Evolutionary conservation across 64 coral and sea anemone species (phyloP).

Genomic region (Montipora cactus): DNA sequence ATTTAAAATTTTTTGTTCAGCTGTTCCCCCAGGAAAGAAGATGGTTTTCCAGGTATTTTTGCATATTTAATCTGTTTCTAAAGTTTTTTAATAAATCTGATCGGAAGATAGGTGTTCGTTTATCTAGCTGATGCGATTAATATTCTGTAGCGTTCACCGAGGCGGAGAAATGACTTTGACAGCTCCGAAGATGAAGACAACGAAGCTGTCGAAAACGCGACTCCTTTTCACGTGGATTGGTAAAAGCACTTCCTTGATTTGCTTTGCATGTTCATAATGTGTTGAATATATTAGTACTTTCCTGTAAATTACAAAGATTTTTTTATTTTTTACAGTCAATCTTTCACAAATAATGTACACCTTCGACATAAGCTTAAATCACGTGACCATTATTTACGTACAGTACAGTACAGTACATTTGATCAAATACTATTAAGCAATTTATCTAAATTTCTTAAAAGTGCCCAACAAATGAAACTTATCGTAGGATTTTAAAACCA

Average conservation of each 20-base stretch:
- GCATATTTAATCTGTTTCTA: background rate
- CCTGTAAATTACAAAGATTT: too few species aligned
- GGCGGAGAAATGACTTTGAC: conserved; percentile 68
- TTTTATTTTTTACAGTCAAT: too few species aligned
- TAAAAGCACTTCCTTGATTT: background rate
- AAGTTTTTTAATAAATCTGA: background rate
- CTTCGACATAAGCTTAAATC: too few species aligned
- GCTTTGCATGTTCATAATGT: background rate
- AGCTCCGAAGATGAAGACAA: conserved; percentile 77
- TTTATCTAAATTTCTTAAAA: too few species aligned
- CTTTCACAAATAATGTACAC: too few species aligned
- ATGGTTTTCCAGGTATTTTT: conserved; percentile 42
- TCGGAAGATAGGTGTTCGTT: background rate
- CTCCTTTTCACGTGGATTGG: conserved; percentile 80
- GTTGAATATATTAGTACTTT: background rate
- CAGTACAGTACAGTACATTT: too few species aligned
- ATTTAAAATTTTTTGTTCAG: background rate
- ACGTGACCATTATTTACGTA: too few species aligned
- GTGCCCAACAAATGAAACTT: too few species aligned
- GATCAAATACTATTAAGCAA: too few species aligned
- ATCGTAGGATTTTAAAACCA: too few species aligned
- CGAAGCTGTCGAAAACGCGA: conserved; percentile 51
- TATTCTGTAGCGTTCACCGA: conserved; percentile 45
- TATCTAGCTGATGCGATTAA: background rate
- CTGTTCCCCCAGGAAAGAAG: background rate